phyloP scores from a whole-genome alignment of 2,888 invertebrate genomes.

The Mylabris sibirica region DNA sequence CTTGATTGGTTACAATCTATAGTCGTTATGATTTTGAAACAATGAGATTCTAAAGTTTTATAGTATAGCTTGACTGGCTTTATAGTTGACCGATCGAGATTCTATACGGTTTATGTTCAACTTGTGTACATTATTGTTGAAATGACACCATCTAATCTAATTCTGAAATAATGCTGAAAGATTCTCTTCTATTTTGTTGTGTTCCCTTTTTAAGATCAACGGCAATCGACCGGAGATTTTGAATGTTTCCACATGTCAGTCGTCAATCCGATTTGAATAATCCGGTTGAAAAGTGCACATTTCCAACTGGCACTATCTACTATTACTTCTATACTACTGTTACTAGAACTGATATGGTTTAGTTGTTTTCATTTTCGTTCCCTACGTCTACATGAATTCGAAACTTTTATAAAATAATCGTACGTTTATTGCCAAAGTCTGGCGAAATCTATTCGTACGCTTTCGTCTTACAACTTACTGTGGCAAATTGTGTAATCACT shows the following conservation, averaged over 20 bases:
- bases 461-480: not conserved
- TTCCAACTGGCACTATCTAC: conserved; percentile 26
- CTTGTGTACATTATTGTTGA: conserved; percentile 26
- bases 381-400: conserved; percentile 11
- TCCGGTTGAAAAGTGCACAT: conserved; percentile 34
- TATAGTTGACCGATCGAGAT: conserved; percentile 33
- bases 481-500: not conserved
- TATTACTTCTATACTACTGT: conserved; percentile 14
- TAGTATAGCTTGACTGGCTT: conserved; percentile 25
- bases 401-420: conserved; percentile 10
- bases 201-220: conserved; percentile 21
- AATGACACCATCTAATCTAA: conserved; percentile 21
- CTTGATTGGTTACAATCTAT: conserved; percentile 46
- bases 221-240: conserved; percentile 22
- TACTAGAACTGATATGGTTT: conserved; percentile 6
- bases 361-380: not conserved
- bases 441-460: conserved; percentile 5
- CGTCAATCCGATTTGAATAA: conserved; percentile 37
- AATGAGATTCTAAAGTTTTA: conserved; percentile 36
- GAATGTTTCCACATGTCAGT: conserved; percentile 24
- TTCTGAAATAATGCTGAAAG: conserved; percentile 22
- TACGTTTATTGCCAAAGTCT: not conserved
- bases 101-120: conserved; percentile 29
- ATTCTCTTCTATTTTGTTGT: not conserved
- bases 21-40: conserved; percentile 36